Evolutionary conservation across 2,113 vertebrate species (phyloP).

Genomic region (Lichenostomus cassidix): DNA sequence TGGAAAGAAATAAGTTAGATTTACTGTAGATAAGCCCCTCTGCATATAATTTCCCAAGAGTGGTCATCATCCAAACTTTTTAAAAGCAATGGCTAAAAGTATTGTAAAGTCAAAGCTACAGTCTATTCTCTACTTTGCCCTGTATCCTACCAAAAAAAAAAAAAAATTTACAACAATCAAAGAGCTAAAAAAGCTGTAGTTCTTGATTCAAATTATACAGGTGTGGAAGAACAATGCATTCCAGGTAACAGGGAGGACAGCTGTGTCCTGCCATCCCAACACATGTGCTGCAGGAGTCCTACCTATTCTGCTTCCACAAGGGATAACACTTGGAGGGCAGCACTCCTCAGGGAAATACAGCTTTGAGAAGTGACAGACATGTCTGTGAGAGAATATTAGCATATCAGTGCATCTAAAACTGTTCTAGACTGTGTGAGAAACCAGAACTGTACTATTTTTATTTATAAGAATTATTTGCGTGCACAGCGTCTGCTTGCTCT

Average conservation of each 20-base stretch:
- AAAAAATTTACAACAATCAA: not conserved
- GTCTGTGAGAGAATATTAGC: not conserved
- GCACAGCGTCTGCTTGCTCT: not conserved
- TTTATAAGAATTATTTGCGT: not conserved
- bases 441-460: not conserved
- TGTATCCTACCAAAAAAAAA: no score
- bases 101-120: not conserved
- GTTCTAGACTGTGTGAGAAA: not conserved
- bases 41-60: not conserved
- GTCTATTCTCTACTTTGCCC: not conserved
- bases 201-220: not conserved
- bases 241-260: not conserved
- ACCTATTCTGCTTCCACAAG: not conserved
- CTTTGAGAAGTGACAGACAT: not conserved
- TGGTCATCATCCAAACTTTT: not conserved
- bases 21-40: not conserved
- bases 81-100: not conserved
- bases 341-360: not conserved
- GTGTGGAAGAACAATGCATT: not conserved
- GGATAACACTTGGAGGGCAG: not conserved
- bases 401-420: not conserved
- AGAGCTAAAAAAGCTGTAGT: not conserved
- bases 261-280: not conserved
- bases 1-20: not conserved
- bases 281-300: not conserved